These are phyloP conservation scores for Sander vitreus DNA, from an alignment of 2,113 vertebrate genomes.

Conservation along the genomic window DNA sequence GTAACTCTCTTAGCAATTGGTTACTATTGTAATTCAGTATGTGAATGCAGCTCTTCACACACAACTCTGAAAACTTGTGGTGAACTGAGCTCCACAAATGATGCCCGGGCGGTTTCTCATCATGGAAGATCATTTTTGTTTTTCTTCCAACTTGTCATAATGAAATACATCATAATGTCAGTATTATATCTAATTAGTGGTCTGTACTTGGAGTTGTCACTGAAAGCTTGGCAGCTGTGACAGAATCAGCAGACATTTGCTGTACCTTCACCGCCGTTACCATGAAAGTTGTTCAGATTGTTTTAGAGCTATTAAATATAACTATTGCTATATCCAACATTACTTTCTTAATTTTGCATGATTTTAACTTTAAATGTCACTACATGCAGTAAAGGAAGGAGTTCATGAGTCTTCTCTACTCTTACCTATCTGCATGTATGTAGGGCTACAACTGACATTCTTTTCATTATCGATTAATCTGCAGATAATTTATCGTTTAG, in stretches of 20 bases:
- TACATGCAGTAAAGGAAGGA: conserved; percentile 9
- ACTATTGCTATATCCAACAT: not conserved
- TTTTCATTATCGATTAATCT: not conserved
- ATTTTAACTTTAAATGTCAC: conserved; percentile 16
- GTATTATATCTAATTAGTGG: conserved; percentile 55
- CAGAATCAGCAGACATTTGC: conserved; percentile 47
- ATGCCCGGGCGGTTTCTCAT: not conserved
- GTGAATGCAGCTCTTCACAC: not conserved
- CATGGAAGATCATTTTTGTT: conserved; percentile 21
- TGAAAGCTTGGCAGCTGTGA: conserved; percentile 48
- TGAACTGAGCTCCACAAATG: not conserved
- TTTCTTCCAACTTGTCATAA: conserved; percentile 19
- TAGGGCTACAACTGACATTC: not conserved
- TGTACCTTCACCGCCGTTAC: conserved; percentile 23
- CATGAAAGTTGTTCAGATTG: conserved; percentile 17
- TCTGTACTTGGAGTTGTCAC: conserved; percentile 28
- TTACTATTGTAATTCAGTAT: not conserved
- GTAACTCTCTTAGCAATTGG: not conserved
- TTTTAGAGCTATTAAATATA: not conserved
- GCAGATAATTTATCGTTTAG: not conserved
- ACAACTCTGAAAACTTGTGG: not conserved
- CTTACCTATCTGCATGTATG: not conserved
- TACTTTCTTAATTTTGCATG: not conserved
- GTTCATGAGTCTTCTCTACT: not conserved
- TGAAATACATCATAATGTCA: conserved; percentile 36